phyloP scores from a whole-genome alignment of 2,888 invertebrate genomes.

The Cartodere bifasciata region DNA sequence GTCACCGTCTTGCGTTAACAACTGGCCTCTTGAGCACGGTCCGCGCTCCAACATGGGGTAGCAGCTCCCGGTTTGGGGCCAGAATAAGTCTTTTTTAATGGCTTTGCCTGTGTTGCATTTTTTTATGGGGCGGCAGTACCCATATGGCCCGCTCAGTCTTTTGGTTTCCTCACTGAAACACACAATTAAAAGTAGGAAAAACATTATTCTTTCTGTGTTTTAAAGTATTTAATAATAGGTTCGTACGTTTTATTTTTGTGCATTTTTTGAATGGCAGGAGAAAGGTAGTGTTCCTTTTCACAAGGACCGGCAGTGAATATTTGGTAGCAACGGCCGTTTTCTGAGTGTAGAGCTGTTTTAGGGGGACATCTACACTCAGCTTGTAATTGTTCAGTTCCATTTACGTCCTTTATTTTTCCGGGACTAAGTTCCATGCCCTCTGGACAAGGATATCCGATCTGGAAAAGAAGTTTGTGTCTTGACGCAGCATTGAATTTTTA shows the following conservation, averaged over 20 bases:
- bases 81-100: no score
- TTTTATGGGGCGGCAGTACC: no score
- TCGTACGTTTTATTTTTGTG: neutral
- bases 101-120: no score
- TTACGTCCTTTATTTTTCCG: constrained; percentile 28
- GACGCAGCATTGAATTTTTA: no score
- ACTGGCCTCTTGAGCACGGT: constrained; percentile 62
- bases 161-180: no score
- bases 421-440: constrained; percentile 75
- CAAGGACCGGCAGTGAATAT: constrained; percentile 68
- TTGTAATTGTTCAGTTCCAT: constrained; percentile 39
- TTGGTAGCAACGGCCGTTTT: constrained; percentile 57
- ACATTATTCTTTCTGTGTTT: no score
- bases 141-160: no score
- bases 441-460: constrained; percentile 67
- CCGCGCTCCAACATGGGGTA: constrained; percentile 59
- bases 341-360: constrained; percentile 57
- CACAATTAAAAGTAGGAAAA: no score
- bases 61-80: constrained; percentile 66
- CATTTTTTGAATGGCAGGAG: constrained; percentile 39
- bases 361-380: constrained; percentile 79
- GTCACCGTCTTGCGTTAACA: constrained; percentile 46
- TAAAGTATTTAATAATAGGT: no score
- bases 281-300: constrained; percentile 58
- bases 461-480: no score